These are phyloP conservation scores for Colinus virginianus DNA, from an alignment of 2,113 vertebrate species.

Conservation along the genomic window DNA sequence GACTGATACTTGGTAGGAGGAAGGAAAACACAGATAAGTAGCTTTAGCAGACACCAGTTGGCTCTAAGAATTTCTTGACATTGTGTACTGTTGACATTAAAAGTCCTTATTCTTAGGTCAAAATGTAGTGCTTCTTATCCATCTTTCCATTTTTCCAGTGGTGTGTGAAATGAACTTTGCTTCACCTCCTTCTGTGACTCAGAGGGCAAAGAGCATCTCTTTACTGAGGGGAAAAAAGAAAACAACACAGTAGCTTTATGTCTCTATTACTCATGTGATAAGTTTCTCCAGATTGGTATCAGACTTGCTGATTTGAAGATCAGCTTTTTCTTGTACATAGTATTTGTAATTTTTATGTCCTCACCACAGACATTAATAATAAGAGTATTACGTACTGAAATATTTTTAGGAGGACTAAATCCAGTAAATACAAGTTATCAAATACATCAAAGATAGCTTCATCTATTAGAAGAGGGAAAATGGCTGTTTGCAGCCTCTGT, in stretches of 20 bases:
- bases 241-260: not conserved
- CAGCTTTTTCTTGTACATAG: not conserved
- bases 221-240: not conserved
- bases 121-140: not conserved
- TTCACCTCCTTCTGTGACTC: not conserved
- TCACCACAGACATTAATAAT: not conserved
- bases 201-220: not conserved
- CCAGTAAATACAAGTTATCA: not conserved
- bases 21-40: not conserved
- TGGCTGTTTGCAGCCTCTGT: not conserved
- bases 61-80: not conserved
- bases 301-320: not conserved
- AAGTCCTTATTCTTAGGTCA: not conserved
- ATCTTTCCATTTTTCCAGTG: fast-evolving
- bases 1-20: not conserved
- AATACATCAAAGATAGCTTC: not conserved
- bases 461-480: not conserved
- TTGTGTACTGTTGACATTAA: not conserved
- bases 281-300: not conserved
- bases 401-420: not conserved
- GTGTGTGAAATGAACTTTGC: not conserved
- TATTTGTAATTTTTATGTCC: not conserved
- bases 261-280: fast-evolving
- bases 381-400: not conserved
- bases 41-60: not conserved